These are phyloP conservation scores for Falcaria lacertinaria DNA, from an alignment of 2,888 invertebrate genomes.

Conservation along the genomic window DNA sequence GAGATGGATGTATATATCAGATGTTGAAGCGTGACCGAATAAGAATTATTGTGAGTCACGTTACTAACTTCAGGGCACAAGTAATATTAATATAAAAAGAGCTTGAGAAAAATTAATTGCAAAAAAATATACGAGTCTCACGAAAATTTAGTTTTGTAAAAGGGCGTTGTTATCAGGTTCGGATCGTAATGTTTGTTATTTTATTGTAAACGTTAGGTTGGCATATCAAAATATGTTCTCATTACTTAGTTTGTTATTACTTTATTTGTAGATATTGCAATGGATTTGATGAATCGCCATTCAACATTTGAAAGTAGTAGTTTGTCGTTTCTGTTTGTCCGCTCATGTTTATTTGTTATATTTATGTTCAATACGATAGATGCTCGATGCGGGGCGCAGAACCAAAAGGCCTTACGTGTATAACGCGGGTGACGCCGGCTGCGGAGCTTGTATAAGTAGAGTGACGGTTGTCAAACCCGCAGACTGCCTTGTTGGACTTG, in stretches of 20 bases:
- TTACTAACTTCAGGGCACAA: not conserved
- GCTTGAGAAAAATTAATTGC: too few species aligned
- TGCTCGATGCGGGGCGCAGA: slow-evolving; percentile 39
- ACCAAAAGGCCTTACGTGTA: slow-evolving; percentile 49
- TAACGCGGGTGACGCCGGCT: slow-evolving; percentile 47
- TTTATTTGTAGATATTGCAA: not conserved
- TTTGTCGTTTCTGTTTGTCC: slow-evolving; percentile 6
- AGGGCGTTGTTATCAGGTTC: slow-evolving; percentile 1
- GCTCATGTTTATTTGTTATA: slow-evolving; percentile 6
- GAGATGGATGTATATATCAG: not conserved
- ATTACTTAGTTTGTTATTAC: not conserved
- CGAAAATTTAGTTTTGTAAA: not conserved
- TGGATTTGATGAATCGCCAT: not conserved
- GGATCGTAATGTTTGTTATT: slow-evolving; percentile 3
- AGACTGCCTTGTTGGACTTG: slow-evolving; percentile 69
- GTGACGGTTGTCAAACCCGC: slow-evolving; percentile 44
- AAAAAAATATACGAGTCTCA: too few species aligned
- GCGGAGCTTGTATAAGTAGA: slow-evolving; percentile 48
- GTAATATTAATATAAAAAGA: too few species aligned
- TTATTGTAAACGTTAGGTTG: slow-evolving; percentile 1
- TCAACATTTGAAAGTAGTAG: not conserved
- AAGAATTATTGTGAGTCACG: not conserved
- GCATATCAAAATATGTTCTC: slow-evolving; percentile 4
- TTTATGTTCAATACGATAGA: slow-evolving; percentile 30
- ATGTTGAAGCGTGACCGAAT: not conserved